Base-by-base conservation (phyloP, 2,113 vertebrate species). In the Tor tambroides region DNA sequence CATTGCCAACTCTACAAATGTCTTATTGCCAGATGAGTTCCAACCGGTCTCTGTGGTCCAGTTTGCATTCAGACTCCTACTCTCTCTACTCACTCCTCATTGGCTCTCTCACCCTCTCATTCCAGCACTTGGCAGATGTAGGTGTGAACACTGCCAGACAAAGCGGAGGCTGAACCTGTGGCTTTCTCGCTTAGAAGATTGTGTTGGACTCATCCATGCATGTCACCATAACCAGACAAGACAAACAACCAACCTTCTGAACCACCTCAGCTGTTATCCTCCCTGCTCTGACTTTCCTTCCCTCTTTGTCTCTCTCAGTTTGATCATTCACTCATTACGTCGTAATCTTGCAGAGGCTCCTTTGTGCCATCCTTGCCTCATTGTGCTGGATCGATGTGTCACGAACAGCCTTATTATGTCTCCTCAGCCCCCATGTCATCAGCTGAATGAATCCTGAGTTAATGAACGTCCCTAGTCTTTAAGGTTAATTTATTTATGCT, bases 361-460 rank as follows among this genome's bases (percentile, higher is more conserved):
- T 87, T 86, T 12, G 86, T 88, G 92, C 91, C 90, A 89, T 90
- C 59, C 84, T 72, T 75, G 85, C 89, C 91, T 93, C 91, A 90
- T 93, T 92, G 91, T 92, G 91, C 87, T 86, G 89, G 91, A 93
- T 94, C 91, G 88, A 93, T 91, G 92, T 83, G 87, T 91, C 49
- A 86, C 88, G 83, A 71, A 84, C 86, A 86, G 87, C 85, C 90
- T 91, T 87, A 87, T 86, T 85, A 81, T 86, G 80, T 46, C 75
- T 54, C 87, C 76, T 85, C 19, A 74, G 85, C 90, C 75, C 83
- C 88, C 83, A 85, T 89, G 91, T 41, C 69, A 74, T 84, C 69
- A 74, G 49, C 30, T 69, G 51, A 74, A 75, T 74, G 92, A 93
- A 94, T 93, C 41, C 28, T 67, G 86, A 83, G 89, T 86, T 94